Conservation (phyloP, 2,113 vertebrate species). For the Sarotherodon lohbergeri region DNA sequence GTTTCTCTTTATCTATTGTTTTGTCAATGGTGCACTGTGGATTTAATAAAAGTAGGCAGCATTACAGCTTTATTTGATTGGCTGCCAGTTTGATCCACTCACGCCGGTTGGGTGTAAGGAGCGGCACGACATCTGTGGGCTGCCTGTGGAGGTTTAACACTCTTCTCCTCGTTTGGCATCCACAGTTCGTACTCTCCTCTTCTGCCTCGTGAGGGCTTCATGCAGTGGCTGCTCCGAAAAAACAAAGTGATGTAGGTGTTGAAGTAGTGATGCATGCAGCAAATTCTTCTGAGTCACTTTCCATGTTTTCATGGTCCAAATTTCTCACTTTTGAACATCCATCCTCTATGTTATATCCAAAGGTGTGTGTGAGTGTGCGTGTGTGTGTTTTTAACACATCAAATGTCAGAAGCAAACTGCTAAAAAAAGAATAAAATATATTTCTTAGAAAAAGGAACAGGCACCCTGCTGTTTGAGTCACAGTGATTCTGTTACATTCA, state of each 20-base stretch:
- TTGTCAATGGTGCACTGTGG: background rate
- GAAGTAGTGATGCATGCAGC: background rate
- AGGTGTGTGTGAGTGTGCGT: background rate
- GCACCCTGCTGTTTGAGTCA: background rate
- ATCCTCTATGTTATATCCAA: background rate
- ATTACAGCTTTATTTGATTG: background rate
- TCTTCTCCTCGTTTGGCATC: background rate
- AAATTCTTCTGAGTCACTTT: constrained; percentile 17
- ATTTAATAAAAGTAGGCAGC: background rate
- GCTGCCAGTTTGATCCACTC: background rate
- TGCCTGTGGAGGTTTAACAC: constrained; percentile 6
- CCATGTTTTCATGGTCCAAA: background rate
- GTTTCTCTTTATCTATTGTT: background rate
- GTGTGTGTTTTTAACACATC: background rate
- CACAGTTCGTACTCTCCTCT: background rate
- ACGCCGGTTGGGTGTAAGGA: background rate
- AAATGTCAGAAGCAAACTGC: background rate
- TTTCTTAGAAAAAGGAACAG: background rate
- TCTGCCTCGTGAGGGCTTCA: background rate
- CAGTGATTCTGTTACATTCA: background rate
- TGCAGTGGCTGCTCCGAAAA: background rate
- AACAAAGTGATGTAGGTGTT: constrained; percentile 11
- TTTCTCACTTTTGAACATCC: background rate
- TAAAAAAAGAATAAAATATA: background rate
- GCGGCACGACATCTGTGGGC: background rate